These are phyloP conservation scores for Rhipidura dahli DNA, from an alignment of 2,113 vertebrate genomes.

Conservation along the genomic window DNA sequence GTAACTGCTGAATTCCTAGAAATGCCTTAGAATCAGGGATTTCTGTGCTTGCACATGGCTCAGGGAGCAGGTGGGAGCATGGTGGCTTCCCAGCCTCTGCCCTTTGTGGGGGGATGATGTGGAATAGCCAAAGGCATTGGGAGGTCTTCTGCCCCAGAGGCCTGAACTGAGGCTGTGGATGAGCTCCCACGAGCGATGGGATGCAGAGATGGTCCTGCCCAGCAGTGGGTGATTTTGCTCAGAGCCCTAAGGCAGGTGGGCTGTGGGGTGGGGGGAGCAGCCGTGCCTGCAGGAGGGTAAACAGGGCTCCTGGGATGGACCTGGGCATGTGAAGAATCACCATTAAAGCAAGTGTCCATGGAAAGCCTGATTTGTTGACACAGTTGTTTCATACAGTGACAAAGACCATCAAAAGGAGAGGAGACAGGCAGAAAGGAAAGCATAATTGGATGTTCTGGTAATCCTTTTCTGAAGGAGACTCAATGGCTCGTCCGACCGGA, in stretches of 20 bases:
- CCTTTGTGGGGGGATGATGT: fast-evolving
- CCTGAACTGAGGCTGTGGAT: background rate
- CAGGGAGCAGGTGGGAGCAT: background rate
- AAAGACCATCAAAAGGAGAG: background rate
- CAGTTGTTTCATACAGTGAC: background rate
- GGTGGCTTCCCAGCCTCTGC: background rate
- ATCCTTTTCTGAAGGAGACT: conserved; percentile 33
- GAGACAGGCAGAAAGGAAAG: background rate
- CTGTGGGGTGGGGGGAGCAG: background rate
- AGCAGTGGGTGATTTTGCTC: background rate
- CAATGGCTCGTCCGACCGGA: background rate
- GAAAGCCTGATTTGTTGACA: background rate
- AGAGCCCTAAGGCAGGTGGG: fast-evolving
- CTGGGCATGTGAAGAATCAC: background rate
- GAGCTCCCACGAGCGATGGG: background rate
- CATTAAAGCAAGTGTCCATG: background rate
- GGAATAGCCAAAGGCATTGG: background rate
- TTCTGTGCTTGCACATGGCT: background rate
- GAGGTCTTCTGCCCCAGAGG: background rate
- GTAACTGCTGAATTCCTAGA: background rate
- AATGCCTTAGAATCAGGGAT: background rate
- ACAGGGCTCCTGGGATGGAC: background rate
- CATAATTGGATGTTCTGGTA: background rate
- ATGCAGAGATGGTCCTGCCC: background rate
- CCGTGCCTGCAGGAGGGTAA: background rate